phyloP scores from a whole-genome alignment of 2,797 vertebrate species.

The Pelochelys cantorii region DNA sequence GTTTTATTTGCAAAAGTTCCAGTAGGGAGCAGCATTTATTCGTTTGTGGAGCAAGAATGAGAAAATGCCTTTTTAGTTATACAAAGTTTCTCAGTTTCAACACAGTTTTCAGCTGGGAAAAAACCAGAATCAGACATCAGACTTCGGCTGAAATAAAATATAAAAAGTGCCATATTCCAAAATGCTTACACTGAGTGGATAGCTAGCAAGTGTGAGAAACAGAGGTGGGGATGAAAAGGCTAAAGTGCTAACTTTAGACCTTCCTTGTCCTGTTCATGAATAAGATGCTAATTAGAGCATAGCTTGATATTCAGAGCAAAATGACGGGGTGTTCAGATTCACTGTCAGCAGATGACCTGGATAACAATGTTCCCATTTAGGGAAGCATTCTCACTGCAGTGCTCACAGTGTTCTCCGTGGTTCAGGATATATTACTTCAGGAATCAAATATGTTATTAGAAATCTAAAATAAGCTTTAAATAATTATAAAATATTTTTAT shows the following conservation, averaged over 20 bases:
- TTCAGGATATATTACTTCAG: conserved; percentile 15
- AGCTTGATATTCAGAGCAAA: not conserved
- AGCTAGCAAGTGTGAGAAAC: not conserved
- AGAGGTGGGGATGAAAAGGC: not conserved
- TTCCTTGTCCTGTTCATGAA: not conserved
- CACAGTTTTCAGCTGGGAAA: not conserved
- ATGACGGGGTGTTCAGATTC: not conserved
- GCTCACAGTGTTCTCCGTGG: not conserved
- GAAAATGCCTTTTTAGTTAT: not conserved
- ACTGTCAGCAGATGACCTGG: not conserved
- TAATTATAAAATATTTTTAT: not conserved
- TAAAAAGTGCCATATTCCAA: not conserved
- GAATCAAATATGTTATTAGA: not conserved
- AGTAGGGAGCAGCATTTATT: conserved; percentile 74
- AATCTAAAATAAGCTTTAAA: not conserved
- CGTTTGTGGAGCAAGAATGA: conserved; percentile 16
- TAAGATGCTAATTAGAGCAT: not conserved
- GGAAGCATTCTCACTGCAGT: not conserved
- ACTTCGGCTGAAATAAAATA: not conserved
- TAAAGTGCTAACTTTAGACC: not conserved
- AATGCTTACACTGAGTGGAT: not conserved
- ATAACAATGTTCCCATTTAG: conserved; percentile 36
- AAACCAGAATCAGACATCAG: not conserved
- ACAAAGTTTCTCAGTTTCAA: not conserved
- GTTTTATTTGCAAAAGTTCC: conserved; percentile 5